Conservation (phyloP, 2,113 vertebrate genomes). For the Dermatemys mawii region DNA sequence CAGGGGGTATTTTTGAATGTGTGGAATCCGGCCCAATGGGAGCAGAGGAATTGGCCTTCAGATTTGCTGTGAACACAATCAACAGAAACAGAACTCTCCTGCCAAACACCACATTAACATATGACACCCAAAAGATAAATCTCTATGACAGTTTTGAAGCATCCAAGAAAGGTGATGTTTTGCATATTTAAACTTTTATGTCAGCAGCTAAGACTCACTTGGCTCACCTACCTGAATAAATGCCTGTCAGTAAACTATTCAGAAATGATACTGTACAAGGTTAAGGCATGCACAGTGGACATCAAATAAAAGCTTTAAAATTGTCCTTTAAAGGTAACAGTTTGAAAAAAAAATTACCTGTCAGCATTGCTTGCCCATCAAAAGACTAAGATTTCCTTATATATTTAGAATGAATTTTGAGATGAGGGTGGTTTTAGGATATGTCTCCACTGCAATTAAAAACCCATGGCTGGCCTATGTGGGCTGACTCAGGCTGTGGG, state of each 20-base stretch:
- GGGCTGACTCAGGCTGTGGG: background rate
- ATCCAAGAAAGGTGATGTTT: constrained; percentile 94
- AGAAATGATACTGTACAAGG: background rate
- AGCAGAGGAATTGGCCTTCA: constrained; percentile 97
- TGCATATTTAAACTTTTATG: background rate
- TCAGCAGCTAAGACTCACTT: background rate
- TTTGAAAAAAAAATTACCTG: background rate
- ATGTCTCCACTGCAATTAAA: background rate
- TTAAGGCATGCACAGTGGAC: background rate
- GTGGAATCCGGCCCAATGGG: constrained; percentile 95
- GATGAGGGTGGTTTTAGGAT: background rate
- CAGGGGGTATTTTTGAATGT: constrained; percentile 98
- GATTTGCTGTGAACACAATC: constrained; percentile 99
- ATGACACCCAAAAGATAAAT: constrained; percentile 99
- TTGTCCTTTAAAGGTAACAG: background rate
- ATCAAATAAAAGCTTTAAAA: background rate
- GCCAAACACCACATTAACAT: constrained; percentile 98
- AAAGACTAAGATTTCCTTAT: background rate
- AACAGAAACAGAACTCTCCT: constrained; percentile 98
- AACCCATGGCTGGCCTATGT: background rate
- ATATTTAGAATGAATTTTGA: background rate
- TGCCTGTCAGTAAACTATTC: constrained; percentile 22
- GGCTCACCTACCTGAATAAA: constrained; percentile 18
- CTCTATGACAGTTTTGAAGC: constrained; percentile 99
- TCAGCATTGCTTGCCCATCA: background rate